Base-by-base conservation (phyloP, 2,888 invertebrate species). In the Drosophila multiciliata region DNA sequence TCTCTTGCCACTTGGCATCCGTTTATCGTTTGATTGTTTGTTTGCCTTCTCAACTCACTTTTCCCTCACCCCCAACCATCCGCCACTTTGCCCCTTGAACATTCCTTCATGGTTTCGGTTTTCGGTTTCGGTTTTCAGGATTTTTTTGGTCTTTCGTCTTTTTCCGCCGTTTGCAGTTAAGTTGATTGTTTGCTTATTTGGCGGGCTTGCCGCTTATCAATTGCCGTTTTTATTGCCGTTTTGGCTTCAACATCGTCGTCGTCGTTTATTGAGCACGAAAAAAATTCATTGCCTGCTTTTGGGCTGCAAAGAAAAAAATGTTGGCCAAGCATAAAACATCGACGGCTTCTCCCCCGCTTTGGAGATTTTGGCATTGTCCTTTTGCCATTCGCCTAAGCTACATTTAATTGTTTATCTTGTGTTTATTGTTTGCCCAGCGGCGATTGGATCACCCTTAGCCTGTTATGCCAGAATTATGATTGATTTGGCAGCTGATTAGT, bases 11-110 rank as follows among this genome's bases (percentile, higher is more conserved):
- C 84, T 82, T 85, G 89, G 89, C 85, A 89, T 82, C 89, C 85
- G 89, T 85, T 85, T 85, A 85, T 89, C 88, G 86, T 86, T 89
- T 89, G 90, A 85, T 86, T 87, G 86, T 85, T 86, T 87, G 83
- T 85, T 88, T 86, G 83, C 78, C 75, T 80, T 80, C 73, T 66
- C 77, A 74, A 70, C 52, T 66, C 36, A 54, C 29, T 36, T 59
- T 32, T n/a, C 59, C 48, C 50, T 36, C 17, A 36, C 0, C 9
- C 42, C 9, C 42, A 12, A 26, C 17, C 15, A 4, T 2, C 12
- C 8, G 8, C 15, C n/a, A 26, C 8, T 32, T n/a, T 12, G 3
- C 26, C 15, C 36, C 23, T 53, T 38, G 60, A 60, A 38, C 48
- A 72, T 57, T 66, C 66, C 62, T 58, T 74, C 55, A 60, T 45